phyloP scores from a whole-genome alignment of 2,797 vertebrate species.

The Morelia viridis region DNA sequence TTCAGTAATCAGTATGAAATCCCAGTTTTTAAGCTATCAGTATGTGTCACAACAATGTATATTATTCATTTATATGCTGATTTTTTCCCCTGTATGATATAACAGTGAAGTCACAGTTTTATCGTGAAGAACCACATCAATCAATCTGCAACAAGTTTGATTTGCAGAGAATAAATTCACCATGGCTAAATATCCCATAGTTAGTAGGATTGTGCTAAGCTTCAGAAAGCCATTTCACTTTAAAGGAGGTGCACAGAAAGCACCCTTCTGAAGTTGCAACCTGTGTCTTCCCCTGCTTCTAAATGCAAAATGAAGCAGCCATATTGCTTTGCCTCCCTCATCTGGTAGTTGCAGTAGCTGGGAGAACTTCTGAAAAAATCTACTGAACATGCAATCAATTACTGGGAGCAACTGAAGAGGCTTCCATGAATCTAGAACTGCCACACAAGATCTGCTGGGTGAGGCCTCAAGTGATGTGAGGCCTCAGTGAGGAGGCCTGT shows the following conservation, averaged over 20 bases:
- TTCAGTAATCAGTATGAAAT: not conserved
- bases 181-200: not conserved
- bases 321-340: not conserved
- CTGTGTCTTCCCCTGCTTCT: not conserved
- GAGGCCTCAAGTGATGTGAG: not conserved
- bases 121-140: not conserved
- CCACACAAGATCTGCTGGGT: not conserved
- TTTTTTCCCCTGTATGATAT: not conserved
- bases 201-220: not conserved
- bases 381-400: not conserved
- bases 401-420: not conserved
- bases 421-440: not conserved
- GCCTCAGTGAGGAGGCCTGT: not conserved
- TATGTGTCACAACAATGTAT: not conserved
- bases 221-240: not conserved
- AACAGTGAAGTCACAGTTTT: constrained; percentile 1
- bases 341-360: not conserved
- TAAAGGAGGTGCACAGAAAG: not conserved
- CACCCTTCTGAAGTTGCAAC: not conserved
- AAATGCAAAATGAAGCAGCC: not conserved
- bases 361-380: not conserved
- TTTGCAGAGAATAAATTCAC: constrained; percentile 2
- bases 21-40: not conserved
- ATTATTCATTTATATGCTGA: fast-evolving
- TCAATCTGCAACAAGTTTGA: constrained; percentile 6